These are phyloP conservation scores for Lacerta viridis DNA, from an alignment of 2,797 vertebrate genomes.

Conservation along the genomic window DNA sequence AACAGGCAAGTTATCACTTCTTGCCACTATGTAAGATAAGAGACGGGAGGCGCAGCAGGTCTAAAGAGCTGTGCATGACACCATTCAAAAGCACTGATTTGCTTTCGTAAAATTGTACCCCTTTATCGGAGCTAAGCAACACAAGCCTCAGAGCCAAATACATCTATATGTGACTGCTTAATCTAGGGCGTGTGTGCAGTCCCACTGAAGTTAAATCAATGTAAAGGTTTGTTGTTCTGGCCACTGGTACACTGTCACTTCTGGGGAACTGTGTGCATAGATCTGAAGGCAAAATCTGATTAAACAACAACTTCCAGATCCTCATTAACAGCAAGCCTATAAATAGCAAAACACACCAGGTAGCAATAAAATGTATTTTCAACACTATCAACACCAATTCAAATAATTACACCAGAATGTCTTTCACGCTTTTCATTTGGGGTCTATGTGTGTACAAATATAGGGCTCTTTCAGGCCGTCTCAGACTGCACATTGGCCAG, in stretches of 20 bases:
- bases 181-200: neutral
- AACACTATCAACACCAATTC: too few relatives aligned
- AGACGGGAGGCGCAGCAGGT: neutral
- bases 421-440: neutral
- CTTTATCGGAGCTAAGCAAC: neutral
- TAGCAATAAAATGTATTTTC: neutral
- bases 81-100: slow-evolving; percentile 1
- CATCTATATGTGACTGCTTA: neutral
- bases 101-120: neutral
- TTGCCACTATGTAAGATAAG: neutral
- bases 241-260: fast-evolving
- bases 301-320: neutral
- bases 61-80: neutral
- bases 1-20: neutral
- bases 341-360: neutral
- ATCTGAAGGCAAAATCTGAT: neutral
- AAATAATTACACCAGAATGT: neutral
- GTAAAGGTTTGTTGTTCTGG: neutral
- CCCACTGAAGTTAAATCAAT: slow-evolving; percentile 15
- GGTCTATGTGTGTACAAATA: too few relatives aligned
- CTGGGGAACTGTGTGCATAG: neutral
- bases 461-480: too few relatives aligned
- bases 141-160: fast-evolving
- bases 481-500: too few relatives aligned
- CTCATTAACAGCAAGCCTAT: neutral